A percentile compares a stretch with the other conserved stretches of the same genome.
phyloP scores from a whole-genome alignment of 1,140 invertebrate species.

The Lepidostoma basale region DNA sequence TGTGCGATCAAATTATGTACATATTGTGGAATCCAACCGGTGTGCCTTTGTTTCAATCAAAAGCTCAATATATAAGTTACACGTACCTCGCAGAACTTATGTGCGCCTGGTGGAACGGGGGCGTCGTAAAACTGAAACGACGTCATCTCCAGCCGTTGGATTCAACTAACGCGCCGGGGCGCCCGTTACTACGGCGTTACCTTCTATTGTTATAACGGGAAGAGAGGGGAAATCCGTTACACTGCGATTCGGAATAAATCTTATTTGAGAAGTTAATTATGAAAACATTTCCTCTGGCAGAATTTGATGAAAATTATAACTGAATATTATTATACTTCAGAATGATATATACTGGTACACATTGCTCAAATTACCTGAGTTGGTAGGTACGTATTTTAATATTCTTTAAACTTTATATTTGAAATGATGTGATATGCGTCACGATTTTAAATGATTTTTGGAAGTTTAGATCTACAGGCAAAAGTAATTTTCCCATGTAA shows the following conservation, averaged over 20 bases:
- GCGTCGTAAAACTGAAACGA: conserved; percentile 42
- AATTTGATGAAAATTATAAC: too few species aligned
- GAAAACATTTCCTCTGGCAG: too few species aligned
- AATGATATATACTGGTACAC: too few species aligned
- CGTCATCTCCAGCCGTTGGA: conserved; percentile 43
- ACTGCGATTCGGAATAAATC: conserved; percentile 8
- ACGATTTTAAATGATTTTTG: too few species aligned
- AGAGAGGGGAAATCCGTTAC: conserved; percentile 39
- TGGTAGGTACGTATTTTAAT: too few species aligned
- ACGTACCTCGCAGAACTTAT: conserved; percentile 24
- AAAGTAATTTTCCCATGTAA: too few species aligned
- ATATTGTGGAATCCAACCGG: conserved; percentile 5
- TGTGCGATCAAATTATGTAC: conserved; percentile 11
- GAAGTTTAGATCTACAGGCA: too few species aligned
- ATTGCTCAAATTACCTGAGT: too few species aligned
- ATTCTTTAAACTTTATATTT: too few species aligned
- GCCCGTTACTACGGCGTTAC: conserved; percentile 37
- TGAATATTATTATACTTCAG: too few species aligned
- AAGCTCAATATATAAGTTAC: conserved; percentile 25
- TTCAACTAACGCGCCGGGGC: conserved; percentile 41
- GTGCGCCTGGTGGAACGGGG: background rate
- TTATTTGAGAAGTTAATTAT: conserved; percentile 13
- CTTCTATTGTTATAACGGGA: conserved; percentile 39
- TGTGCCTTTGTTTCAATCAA: conserved; percentile 34
- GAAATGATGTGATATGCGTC: too few species aligned